Percentiles rank a stretch among this genome's conserved stretches.
These are phyloP conservation scores for Tortricodes alternella DNA, from an alignment of 2,888 invertebrate species.

Conservation along the genomic window DNA sequence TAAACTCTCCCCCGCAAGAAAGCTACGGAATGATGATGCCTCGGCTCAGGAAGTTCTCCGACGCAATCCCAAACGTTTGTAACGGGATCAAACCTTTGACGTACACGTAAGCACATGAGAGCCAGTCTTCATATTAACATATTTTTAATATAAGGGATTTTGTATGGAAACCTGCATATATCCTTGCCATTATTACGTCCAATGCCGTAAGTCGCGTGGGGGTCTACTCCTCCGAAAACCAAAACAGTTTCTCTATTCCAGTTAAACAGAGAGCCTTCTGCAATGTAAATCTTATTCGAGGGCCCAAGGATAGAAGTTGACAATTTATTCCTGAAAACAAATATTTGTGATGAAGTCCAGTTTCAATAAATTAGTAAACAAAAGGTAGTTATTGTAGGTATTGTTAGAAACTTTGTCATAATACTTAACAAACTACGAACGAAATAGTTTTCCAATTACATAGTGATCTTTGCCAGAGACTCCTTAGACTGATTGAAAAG, in stretches of 20 bases:
- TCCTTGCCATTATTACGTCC: constrained; percentile 84
- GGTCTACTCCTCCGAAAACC: constrained; percentile 87
- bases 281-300: constrained; percentile 72
- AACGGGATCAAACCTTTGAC: constrained; percentile 79
- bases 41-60: constrained; percentile 86
- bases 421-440: background rate
- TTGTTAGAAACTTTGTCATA: too few species aligned
- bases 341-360: too few species aligned
- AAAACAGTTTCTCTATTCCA: constrained; percentile 84
- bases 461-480: constrained; percentile 60
- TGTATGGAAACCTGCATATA: constrained; percentile 69
- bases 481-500: constrained; percentile 76
- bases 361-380: too few species aligned
- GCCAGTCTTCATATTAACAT: background rate
- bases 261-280: constrained; percentile 80
- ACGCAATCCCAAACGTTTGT: constrained; percentile 86
- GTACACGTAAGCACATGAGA: background rate
- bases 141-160: background rate
- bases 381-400: too few species aligned
- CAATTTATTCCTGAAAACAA: constrained; percentile 66
- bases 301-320: constrained; percentile 72
- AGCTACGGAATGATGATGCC: constrained; percentile 86
- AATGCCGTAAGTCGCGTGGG: constrained; percentile 80
- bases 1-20: constrained; percentile 85
- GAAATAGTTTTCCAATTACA: constrained; percentile 47